A percentile compares a stretch with the other conserved stretches of the same genome.
Evolutionary conservation across 2,113 vertebrate genomes (phyloP).

Genomic region (Cynopterus brachyotis): DNA sequence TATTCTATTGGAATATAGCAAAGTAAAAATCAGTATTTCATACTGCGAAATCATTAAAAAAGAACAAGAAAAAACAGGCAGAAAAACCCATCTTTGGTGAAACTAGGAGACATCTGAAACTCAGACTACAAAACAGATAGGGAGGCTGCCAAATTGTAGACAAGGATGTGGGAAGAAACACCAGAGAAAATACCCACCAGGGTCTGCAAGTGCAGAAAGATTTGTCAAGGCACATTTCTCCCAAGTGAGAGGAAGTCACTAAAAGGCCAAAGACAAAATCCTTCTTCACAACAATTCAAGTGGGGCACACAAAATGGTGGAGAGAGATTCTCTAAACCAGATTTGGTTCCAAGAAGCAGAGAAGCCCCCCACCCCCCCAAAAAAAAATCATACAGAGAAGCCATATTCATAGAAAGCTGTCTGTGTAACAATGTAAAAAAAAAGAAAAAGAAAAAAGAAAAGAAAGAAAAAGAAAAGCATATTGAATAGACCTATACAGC

Average conservation of each 20-base stretch:
- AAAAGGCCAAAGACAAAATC: not conserved
- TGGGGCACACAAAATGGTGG: not conserved
- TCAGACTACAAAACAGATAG: not conserved
- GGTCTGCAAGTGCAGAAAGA: not conserved
- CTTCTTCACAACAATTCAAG: not conserved
- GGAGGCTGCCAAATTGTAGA: not conserved
- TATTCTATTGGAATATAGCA: not conserved
- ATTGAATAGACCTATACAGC: not conserved
- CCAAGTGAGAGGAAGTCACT: not conserved
- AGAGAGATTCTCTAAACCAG: not conserved
- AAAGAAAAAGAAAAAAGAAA: not conserved
- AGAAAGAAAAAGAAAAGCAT: not conserved
- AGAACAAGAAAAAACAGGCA: not conserved
- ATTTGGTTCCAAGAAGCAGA: conserved; percentile 6
- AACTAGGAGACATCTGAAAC: not conserved
- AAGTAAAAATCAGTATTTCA: conserved; percentile 12
- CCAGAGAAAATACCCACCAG: not conserved
- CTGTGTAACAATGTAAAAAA: not conserved
- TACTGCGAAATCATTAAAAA: not conserved
- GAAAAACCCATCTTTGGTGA: not conserved
- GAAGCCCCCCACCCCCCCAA: not conserved
- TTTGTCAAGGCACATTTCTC: not conserved
- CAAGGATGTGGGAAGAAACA: not conserved
- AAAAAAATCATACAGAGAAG: conserved; percentile 13
- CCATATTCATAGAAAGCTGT: not conserved